phyloP scores from a whole-genome alignment of 2,797 vertebrate genomes.

The Malacoraja senta region DNA sequence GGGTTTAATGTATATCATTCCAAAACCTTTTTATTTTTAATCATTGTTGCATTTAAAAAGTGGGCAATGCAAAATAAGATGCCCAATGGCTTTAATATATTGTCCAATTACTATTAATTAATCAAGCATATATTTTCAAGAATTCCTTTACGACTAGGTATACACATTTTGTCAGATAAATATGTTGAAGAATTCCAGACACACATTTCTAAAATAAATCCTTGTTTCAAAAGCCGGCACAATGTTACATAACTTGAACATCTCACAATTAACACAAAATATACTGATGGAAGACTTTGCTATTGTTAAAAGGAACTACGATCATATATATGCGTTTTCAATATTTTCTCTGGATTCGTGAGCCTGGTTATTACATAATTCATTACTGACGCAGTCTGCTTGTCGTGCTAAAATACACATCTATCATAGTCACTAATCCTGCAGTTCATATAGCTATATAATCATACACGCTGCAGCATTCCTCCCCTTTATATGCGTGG shows the following conservation, averaged over 20 bases:
- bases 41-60: no score
- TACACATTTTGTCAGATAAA: neutral
- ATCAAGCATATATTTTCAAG: neutral
- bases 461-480: constrained; percentile 42
- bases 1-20: neutral
- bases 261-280: neutral
- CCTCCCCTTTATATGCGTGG: constrained; percentile 10
- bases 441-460: constrained; percentile 3
- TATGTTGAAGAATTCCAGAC: neutral
- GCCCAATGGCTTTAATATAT: neutral
- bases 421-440: constrained; percentile 37
- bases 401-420: constrained; percentile 38
- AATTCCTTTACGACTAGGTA: neutral
- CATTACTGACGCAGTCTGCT: neutral
- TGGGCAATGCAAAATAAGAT: neutral
- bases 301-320: neutral
- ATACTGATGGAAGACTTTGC: neutral
- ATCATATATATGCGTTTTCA: neutral
- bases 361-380: constrained; percentile 40
- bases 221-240: neutral
- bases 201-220: constrained; percentile 18
- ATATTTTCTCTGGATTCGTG: neutral
- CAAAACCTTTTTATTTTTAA: neutral
- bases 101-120: neutral
- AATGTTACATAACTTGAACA: neutral